These are phyloP conservation scores for Aurelia aurita DNA, from an alignment of 30 jellyfish, hydroid and myxozoan species.

Conservation along the genomic window DNA sequence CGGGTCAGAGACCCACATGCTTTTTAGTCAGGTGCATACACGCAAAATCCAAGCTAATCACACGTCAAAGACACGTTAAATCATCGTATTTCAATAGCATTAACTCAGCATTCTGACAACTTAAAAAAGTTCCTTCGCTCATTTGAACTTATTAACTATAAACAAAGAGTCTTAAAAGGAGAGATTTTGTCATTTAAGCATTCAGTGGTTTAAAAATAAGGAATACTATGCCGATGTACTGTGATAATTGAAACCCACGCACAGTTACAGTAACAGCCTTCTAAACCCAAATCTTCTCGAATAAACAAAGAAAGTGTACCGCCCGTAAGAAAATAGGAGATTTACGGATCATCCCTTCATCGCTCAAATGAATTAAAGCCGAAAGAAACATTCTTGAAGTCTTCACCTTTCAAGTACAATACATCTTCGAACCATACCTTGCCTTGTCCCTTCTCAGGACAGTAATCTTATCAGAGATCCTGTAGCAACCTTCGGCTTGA, in stretches of 20 bases:
- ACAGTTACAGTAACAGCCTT: neutral
- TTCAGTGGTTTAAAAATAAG: slow-evolving; percentile 5
- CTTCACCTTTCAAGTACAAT: too few species aligned
- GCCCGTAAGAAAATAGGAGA: neutral
- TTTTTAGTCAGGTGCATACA: too few species aligned
- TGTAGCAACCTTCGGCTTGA: too few species aligned
- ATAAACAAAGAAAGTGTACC: slow-evolving; percentile 37
- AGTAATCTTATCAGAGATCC: too few species aligned
- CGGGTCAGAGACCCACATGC: too few species aligned
- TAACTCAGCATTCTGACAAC: slow-evolving; percentile 18
- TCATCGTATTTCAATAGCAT: neutral
- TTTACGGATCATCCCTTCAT: neutral
- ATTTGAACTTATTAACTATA: slow-evolving; percentile 23
- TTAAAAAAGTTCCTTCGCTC: slow-evolving; percentile 16
- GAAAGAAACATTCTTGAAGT: too few species aligned
- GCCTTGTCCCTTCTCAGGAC: too few species aligned
- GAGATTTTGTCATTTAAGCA: neutral
- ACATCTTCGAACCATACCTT: too few species aligned
- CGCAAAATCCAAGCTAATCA: too few species aligned
- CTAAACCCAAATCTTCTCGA: slow-evolving; percentile 3
- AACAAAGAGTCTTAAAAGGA: slow-evolving; percentile 10
- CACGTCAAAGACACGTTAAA: neutral
- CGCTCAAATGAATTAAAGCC: too few species aligned
- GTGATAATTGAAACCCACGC: neutral
- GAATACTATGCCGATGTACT: slow-evolving; percentile 6